Percentiles rank a stretch among this genome's conserved stretches.
Evolutionary conservation across 92 coral and sea anemone genomes (phyloP).

Genomic region (Muricea muricata): DNA sequence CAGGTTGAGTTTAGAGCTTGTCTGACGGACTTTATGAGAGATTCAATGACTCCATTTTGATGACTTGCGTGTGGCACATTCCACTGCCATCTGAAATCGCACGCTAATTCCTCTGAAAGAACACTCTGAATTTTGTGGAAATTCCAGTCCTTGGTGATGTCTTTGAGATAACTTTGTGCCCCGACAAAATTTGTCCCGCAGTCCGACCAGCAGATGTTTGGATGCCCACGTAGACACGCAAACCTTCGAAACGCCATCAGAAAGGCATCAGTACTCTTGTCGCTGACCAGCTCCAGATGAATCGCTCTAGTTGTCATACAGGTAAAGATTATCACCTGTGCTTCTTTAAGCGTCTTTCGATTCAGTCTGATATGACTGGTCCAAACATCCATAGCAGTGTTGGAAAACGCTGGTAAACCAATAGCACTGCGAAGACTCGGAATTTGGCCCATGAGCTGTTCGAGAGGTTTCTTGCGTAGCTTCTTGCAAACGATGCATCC

Average conservation of each 20-base stretch:
- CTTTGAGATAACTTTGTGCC: slow-evolving; percentile 62
- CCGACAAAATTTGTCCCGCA: slow-evolving; percentile 71
- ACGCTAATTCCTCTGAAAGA: too few species aligned
- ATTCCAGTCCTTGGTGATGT: too few species aligned
- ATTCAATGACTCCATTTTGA: slow-evolving; percentile 67
- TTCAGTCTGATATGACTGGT: slow-evolving; percentile 61
- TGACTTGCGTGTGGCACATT: too few species aligned
- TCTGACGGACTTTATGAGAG: slow-evolving; percentile 71
- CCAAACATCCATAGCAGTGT: slow-evolving; percentile 34
- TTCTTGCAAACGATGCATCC: background rate
- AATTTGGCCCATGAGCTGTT: background rate
- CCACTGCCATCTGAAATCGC: too few species aligned
- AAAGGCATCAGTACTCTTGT: slow-evolving; percentile 62
- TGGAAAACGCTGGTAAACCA: background rate
- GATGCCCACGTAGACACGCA: slow-evolving; percentile 67
- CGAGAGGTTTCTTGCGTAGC: background rate
- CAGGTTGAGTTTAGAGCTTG: slow-evolving; percentile 65
- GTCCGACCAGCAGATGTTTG: slow-evolving; percentile 68
- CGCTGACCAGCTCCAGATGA: slow-evolving; percentile 55
- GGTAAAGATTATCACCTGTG: slow-evolving; percentile 64
- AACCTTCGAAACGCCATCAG: slow-evolving; percentile 70
- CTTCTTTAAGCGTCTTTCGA: slow-evolving; percentile 58
- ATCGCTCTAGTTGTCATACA: too few species aligned
- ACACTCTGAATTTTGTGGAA: too few species aligned
- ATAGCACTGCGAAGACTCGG: background rate